Base-by-base conservation (phyloP, 2,888 invertebrate species). In the Stratiomys singularior region DNA sequence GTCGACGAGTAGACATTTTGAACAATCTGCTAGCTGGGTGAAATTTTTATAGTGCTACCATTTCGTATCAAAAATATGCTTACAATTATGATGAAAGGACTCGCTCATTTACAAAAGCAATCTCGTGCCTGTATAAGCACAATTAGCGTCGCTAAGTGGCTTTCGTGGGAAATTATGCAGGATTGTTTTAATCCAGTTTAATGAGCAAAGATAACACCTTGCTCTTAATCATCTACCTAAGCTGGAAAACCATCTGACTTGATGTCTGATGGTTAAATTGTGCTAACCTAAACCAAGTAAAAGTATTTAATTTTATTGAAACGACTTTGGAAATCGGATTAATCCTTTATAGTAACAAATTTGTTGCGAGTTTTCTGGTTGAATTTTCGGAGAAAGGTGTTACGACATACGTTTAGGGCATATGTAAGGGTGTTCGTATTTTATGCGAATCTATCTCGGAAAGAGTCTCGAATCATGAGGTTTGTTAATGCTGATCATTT, bases 21-120 rank as follows among this genome's bases (percentile, higher is more conserved):
- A 64, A 79, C 79, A 79, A 79, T 79, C 79, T 79, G 79, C 71
- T 79, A 76, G 37, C 60, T 37, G 60, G 44, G 72, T 56, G 74
- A 74, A 74, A 60, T 60, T 74, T 72, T 67, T 63, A 71, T 37
- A 47, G 60, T 30, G 74, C 27, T 56, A 46, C 44, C 25, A 28
- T 37, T 69, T 58, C 21, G 52, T 44, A 63, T 30, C 56, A 47
- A 69, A 77, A 79, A 79, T 79, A 79, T 79, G 79, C 77, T 79
- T 21, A 30, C 63, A 21, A 47, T 37, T 47, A 15, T 78, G 69
- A 56, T 56, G 28, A 46, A n/a, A 23, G 18, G 63, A 64, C n/a
- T 64, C 18, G 15, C 3, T 23, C 60, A 5, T 60, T 1, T 11
- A 5, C 60, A 9, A 66, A 44, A 7, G 23, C 47, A 21, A 9